Evolutionary conservation across 1,140 invertebrate species (phyloP).

Genomic region (Pteromalus puparum): DNA sequence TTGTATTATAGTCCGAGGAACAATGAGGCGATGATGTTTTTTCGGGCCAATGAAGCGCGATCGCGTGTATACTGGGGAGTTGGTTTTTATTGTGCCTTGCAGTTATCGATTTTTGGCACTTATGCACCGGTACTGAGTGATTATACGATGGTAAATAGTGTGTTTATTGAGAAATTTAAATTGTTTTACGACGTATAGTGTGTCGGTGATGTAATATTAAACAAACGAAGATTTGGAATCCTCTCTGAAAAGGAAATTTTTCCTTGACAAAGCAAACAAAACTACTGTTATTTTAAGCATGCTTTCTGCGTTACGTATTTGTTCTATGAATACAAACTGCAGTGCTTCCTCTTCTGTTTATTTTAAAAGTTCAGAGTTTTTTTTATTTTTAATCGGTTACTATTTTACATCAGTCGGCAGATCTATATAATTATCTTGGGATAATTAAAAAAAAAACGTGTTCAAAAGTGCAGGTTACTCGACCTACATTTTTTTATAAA

Average conservation of each 20-base stretch:
- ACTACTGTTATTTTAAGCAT: too few relatives aligned
- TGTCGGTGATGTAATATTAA: too few relatives aligned
- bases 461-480: not conserved
- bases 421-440: not conserved
- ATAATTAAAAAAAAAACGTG: too few relatives aligned
- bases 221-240: too few relatives aligned
- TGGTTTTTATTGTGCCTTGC: not conserved
- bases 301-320: not conserved
- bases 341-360: not conserved
- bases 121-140: not conserved
- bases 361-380: not conserved
- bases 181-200: too few relatives aligned
- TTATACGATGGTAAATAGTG: too few relatives aligned
- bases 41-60: not conserved
- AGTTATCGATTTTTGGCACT: not conserved
- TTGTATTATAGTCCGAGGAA: not conserved
- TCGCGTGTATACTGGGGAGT: not conserved
- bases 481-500: not conserved
- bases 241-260: not conserved
- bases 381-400: not conserved
- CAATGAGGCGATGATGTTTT: not conserved
- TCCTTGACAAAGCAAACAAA: too few relatives aligned
- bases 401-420: too few relatives aligned
- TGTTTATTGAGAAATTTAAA: too few relatives aligned
- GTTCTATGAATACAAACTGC: not conserved